Percentiles rank a stretch among this genome's conserved stretches.
phyloP scores from a whole-genome alignment of 2,113 vertebrate genomes.

The Suncus etruscus region DNA sequence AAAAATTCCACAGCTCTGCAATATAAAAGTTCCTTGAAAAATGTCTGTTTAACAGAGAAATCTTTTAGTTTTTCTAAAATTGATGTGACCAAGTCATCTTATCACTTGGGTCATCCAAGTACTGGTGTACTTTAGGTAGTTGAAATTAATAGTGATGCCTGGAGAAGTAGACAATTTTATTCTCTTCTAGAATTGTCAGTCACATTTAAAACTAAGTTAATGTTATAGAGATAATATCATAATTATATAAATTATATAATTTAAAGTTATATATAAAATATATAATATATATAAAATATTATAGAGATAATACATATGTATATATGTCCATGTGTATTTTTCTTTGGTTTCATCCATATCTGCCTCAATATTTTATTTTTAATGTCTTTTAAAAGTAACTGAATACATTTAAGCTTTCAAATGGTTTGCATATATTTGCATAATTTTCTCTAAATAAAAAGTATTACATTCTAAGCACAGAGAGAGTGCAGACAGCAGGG shows the following conservation, averaged over 20 bases:
- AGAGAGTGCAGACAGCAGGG: no score
- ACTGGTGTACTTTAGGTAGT: constrained; percentile 1
- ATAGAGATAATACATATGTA: not conserved
- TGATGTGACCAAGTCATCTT: not conserved
- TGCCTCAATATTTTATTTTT: constrained; percentile 39
- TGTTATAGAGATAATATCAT: no score
- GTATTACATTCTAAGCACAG: not conserved
- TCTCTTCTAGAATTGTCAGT: constrained; percentile 22
- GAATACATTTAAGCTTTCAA: constrained; percentile 40
- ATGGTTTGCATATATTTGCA: not conserved
- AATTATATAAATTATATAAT: not conserved
- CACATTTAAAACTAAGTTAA: not conserved
- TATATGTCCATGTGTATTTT: not conserved
- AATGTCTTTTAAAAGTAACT: not conserved
- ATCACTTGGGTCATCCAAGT: not conserved
- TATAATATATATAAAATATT: no score
- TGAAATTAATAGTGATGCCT: not conserved
- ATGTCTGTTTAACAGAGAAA: not conserved
- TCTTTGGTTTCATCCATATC: not conserved
- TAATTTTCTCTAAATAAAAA: constrained; percentile 40
- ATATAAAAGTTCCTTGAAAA: not conserved
- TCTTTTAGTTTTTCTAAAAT: not conserved
- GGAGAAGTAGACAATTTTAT: not conserved
- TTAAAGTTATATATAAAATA: no score
- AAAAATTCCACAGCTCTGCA: not conserved